Conservation (phyloP, 2,113 vertebrate genomes). For the Casuarius casuarius region DNA sequence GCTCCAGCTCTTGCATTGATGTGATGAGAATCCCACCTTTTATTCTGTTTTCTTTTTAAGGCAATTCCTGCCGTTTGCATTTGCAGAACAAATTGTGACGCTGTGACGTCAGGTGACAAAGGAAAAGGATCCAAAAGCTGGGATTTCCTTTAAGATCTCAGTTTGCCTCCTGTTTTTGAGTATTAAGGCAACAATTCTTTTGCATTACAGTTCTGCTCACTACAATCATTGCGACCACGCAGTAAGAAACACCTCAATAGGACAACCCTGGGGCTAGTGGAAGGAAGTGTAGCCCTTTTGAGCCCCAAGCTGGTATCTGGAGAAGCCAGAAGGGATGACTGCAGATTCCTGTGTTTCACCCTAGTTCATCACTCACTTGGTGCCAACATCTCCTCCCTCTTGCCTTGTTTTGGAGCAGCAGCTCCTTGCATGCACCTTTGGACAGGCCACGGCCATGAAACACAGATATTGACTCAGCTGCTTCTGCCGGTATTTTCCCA, state of each 20-base stretch:
- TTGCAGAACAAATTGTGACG: background rate
- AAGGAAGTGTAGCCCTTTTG: background rate
- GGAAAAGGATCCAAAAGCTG: background rate
- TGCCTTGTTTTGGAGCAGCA: background rate
- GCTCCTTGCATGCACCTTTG: too few relatives aligned
- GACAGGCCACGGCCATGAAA: background rate
- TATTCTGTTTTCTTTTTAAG: background rate
- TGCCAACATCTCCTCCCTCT: background rate
- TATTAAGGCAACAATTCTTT: background rate
- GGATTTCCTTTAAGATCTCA: background rate
- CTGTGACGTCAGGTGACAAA: rapidly evolving
- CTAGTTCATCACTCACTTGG: background rate
- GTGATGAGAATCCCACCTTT: background rate
- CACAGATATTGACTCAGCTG: background rate
- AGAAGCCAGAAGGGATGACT: background rate
- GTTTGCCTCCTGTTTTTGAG: background rate
- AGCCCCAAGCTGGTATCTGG: background rate
- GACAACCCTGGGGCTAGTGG: background rate
- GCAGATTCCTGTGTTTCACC: background rate
- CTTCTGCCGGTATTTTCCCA: background rate
- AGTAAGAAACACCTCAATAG: background rate
- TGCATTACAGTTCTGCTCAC: background rate
- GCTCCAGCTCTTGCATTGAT: background rate
- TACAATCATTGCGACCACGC: background rate
- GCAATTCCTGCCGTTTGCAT: background rate